Evolutionary conservation across 2,797 vertebrate genomes (phyloP), one percentile per base, ranked within the genome.

Genomic region (Sternarchorhynchus goeldii): DNA sequence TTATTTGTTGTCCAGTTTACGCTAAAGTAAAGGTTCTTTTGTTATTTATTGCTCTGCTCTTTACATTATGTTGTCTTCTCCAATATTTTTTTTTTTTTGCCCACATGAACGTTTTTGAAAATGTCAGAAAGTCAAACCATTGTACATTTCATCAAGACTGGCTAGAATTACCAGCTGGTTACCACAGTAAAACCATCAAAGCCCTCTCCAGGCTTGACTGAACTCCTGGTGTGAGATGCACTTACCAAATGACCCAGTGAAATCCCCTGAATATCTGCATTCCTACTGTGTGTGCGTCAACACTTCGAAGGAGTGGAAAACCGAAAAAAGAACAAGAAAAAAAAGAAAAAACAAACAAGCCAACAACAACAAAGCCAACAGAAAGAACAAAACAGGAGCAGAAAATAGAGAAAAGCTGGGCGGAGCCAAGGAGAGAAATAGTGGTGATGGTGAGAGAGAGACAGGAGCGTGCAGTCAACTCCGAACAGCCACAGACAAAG

Each of bases 241-340:
- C 68, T 71, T 71, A 71, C 68, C 68, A 32, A 32, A 32, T 50
- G 25, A 79, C 18, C 25, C 45, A 74, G 59, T 29, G 6, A 57
- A 57, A 64, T 36, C 41, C 70, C 75, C n/a, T 69, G 56, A 59
- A 10, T 29, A 36, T 36, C 71, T 67, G 70, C 56, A 36, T 45
- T 68, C 71, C 70, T 67, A 68, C 36, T 29, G 32, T 50, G 60
- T 20, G 58, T 59, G 70, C 62, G 50, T 73, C 73, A 66, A 45
- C 17, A 75, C 73, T 53, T 56, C 36, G 50, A 29, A 55, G 53
- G 56, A 68, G 17, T 45, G 50, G 41, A 73, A 18, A 73, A 64
- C 59, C 53, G 59, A 36, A 74, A 66, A 55, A 2, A 66, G 25
- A 5, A 69, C 53, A 76, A 59, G 75, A 55, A 79, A 31, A 73